Percentiles rank a stretch among this genome's conserved stretches.
Evolutionary conservation across 2,888 invertebrate species (phyloP).

Genomic region (Mythimna lalbum): DNA sequence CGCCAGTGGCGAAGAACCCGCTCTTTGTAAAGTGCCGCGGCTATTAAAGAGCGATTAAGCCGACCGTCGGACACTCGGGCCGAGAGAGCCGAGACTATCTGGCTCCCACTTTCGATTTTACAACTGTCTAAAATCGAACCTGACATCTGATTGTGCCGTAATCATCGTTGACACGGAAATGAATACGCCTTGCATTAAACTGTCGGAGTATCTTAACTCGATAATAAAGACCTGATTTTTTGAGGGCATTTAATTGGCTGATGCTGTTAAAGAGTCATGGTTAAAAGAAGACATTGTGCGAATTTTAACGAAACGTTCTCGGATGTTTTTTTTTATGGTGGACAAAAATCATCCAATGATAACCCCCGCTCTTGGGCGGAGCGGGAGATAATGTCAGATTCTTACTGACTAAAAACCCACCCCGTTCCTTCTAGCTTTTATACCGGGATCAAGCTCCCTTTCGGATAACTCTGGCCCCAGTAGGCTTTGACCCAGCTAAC

Average conservation of each 20-base stretch:
- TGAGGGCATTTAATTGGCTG: conserved; percentile 20
- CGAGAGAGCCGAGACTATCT: conserved; percentile 79
- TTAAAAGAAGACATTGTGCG: conserved; percentile 17
- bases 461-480: no score
- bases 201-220: conserved; percentile 52
- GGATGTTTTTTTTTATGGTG: no score
- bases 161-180: conserved; percentile 66
- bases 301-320: not conserved
- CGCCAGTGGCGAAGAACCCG: conserved; percentile 70
- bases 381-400: no score
- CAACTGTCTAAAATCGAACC: conserved; percentile 79
- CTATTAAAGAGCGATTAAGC: conserved; percentile 88
- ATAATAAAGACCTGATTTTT: conserved; percentile 53
- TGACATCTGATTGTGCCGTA: conserved; percentile 63
- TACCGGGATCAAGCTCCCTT: no score
- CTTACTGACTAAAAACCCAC: no score
- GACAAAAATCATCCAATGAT: no score
- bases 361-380: no score
- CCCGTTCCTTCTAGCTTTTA: no score
- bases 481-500: no score
- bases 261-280: conserved; percentile 26
- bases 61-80: conserved; percentile 57
- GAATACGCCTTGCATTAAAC: conserved; percentile 55
- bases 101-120: conserved; percentile 89
- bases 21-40: conserved; percentile 84